Base-by-base conservation (phyloP, 1,140 invertebrate species). In the Trypoxylus dichotomus region DNA sequence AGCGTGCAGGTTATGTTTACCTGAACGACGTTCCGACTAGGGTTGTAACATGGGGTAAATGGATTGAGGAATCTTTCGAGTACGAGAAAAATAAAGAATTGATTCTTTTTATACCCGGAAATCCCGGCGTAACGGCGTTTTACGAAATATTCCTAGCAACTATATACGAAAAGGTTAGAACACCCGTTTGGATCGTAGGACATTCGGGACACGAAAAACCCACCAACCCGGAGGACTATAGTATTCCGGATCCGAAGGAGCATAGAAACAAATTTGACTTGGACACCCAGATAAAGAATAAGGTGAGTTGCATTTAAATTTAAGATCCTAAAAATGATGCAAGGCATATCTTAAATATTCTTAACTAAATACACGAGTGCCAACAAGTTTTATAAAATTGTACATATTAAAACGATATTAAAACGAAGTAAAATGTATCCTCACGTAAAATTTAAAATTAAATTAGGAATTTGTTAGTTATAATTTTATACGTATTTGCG, bases 121-220 rank as follows among this genome's bases (percentile, higher is more conserved):
- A 95, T 86, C 93, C 94, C 43, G 91, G 92, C 21, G 68, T 87
- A 7, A 79, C 92, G 11, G 88, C 89, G 63, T 95, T 92, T 84
- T 96, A 96, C 83, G 88, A 90, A 41, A 87, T 89, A 81, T 96
- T 96, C 83, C 88, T 93, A 77, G 85, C 89, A 78, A 84, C 87
- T 0, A 72, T 96, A 1, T 90, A 93, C 81, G 81, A 87, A 41
- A 87, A 88, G 80, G 81, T 91, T 74, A 86, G 89, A 7, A 81
- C 84, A 71, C 92, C 93, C 32, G 90, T 96, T 7, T 94, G 94
- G 93, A 89, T 91, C n/a, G 80, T 93, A 79, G 92, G 92, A 76
- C 94, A 96, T 86, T 92, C 89, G 41, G 92, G 92, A 1, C 91
- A 92, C 82, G 90, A 92, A 79, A 87, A 90, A 80, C 90, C 91